Evolutionary conservation across 2,113 vertebrate genomes (phyloP).

Genomic region (Bufo bufo): DNA sequence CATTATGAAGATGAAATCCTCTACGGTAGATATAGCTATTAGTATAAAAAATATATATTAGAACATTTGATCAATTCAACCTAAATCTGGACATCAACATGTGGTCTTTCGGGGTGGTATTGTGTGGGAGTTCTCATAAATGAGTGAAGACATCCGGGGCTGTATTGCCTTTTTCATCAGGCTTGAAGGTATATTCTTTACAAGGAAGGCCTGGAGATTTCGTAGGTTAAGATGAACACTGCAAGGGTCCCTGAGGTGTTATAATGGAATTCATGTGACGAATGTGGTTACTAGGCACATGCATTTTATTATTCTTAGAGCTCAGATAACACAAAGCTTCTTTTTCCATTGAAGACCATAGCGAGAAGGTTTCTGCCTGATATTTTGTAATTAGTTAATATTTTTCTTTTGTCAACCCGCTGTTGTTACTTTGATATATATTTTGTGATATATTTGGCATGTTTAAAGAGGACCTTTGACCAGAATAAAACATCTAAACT

Average conservation of each 20-base stretch:
- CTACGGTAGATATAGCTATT: neutral
- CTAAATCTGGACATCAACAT: neutral
- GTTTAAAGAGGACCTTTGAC: too few relatives aligned
- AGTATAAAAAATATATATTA: neutral
- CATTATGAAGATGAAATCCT: neutral
- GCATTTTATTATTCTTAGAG: constrained; percentile 15
- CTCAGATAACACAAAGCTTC: neutral
- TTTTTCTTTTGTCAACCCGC: neutral
- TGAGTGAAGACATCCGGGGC: neutral
- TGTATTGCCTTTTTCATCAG: neutral
- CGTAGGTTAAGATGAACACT: neutral
- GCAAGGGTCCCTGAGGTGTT: neutral
- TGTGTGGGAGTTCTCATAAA: constrained; percentile 28
- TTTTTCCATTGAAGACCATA: neutral
- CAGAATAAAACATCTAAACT: too few relatives aligned
- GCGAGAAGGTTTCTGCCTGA: neutral
- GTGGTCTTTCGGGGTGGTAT: neutral
- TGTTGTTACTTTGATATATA: neutral
- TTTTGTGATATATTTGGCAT: neutral
- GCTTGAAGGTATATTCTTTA: constrained; percentile 19
- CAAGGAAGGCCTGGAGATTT: neutral
- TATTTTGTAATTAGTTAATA: neutral
- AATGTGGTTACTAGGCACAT: constrained; percentile 5
- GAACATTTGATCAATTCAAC: neutral
- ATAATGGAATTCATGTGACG: constrained; percentile 34